Conservation (phyloP, 2,888 invertebrate genomes). For the Calameuta filiformis region DNA sequence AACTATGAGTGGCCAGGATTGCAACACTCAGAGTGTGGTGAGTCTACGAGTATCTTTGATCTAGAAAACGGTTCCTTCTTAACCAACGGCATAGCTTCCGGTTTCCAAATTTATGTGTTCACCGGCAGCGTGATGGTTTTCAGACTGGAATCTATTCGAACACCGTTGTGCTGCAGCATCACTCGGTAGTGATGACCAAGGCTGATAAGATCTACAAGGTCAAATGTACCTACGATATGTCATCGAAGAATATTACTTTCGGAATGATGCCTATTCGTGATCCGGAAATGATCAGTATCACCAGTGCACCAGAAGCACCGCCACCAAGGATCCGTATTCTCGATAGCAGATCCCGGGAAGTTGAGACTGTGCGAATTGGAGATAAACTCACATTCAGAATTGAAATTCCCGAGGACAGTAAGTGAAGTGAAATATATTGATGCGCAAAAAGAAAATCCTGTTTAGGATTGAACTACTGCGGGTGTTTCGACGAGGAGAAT, state of each 20-base stretch:
- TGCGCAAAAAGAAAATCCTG: neutral
- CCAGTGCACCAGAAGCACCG: constrained; percentile 94
- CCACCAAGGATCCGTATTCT: constrained; percentile 93
- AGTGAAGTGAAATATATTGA: constrained; percentile 61
- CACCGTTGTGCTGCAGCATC: constrained; percentile 93
- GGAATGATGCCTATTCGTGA: constrained; percentile 98
- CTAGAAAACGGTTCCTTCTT: neutral
- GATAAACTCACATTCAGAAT: constrained; percentile 95
- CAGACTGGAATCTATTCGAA: constrained; percentile 94
- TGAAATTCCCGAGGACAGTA: constrained; percentile 96
- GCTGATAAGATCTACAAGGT: constrained; percentile 97
- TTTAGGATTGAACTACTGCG: neutral
- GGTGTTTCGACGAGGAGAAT: neutral
- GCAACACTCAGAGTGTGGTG: constrained; percentile 95
- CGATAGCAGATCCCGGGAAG: constrained; percentile 87
- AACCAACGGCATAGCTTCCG: neutral
- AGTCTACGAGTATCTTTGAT: constrained; percentile 62
- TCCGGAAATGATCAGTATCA: constrained; percentile 96
- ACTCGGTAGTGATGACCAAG: constrained; percentile 96
- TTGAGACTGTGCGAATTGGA: constrained; percentile 94
- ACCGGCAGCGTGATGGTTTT: constrained; percentile 60
- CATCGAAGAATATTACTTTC: constrained; percentile 95
- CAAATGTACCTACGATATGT: constrained; percentile 96
- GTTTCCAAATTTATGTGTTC: neutral
- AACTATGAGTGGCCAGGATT: constrained; percentile 94